Evolutionary conservation across 2,113 vertebrate species (phyloP).

Genomic region (Peromyscus leucopus): DNA sequence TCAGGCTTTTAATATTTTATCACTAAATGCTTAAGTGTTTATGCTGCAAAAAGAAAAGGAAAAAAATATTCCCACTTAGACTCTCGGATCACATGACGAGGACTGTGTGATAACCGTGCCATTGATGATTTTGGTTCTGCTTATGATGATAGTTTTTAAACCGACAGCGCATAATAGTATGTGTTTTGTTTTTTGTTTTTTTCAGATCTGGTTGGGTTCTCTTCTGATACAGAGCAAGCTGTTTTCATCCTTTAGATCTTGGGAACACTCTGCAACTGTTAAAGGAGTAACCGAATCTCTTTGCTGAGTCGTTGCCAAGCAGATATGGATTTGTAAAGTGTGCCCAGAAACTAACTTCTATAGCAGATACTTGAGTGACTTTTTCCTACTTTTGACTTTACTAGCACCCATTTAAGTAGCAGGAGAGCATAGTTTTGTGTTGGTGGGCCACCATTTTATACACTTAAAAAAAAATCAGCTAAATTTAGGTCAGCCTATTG

Average conservation of each 20-base stretch:
- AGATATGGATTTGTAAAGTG: constrained; percentile 91
- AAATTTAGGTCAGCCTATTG: constrained; percentile 37
- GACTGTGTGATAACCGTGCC: constrained; percentile 1
- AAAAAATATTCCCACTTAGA: constrained; percentile 61
- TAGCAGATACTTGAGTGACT: constrained; percentile 86
- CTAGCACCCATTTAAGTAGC: constrained; percentile 83
- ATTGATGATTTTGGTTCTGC: constrained; percentile 73
- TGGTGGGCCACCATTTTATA: constrained; percentile 57
- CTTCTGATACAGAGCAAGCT: constrained; percentile 85
- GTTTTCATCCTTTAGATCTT: constrained; percentile 89
- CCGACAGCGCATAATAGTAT: constrained; percentile 59
- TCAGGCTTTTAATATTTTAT: constrained; percentile 81
- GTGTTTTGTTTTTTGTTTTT: not conserved
- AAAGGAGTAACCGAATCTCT: constrained; percentile 91
- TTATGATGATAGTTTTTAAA: constrained; percentile 70
- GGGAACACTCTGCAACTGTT: constrained; percentile 90
- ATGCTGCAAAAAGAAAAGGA: constrained; percentile 76
- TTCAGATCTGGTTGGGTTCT: constrained; percentile 82
- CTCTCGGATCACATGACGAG: not conserved
- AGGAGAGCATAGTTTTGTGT: constrained; percentile 75
- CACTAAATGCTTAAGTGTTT: constrained; percentile 82
- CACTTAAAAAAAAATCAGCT: constrained; percentile 49
- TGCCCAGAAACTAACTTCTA: constrained; percentile 90
- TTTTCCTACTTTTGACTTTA: constrained; percentile 82
- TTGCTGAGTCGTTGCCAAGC: constrained; percentile 89